Evolutionary conservation across 2,888 invertebrate genomes (phyloP), one percentile per base, ranked within the genome.

Genomic region (Slavum lentiscoides): DNA sequence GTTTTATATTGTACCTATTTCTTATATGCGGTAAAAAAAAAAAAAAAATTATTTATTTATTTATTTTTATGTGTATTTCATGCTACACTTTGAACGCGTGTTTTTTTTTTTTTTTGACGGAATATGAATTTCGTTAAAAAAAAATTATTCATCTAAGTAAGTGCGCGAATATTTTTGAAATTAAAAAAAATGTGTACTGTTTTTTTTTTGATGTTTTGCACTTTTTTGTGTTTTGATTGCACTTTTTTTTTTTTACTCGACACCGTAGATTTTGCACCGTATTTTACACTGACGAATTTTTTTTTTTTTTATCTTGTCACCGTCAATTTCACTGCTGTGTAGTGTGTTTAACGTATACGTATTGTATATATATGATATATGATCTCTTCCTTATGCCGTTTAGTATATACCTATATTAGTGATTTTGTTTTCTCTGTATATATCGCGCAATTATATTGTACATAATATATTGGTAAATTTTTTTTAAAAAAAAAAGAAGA

Each of bases 161-260:
- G 80, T 80, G 69, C 72, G 80, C 80, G 72, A 72, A 55, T 80
- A 64, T 80, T 80, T 70, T 80, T 15, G 67, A 68, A 59, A 53
- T 80, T 43, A 21, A 37, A 53, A 68, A 37, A 72, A 43, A 6
- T 80, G 72, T 80, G 39, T 39, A 75, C 74, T 73, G 39, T 75
- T 75, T 75, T 70, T 21, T 55, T 70, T 37, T 39, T 58, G 67
- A 58, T 55, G 72, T 80, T 68, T 75, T 80, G 80, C 80, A 80
- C 72, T 43, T 70, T 80, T 80, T 30, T 80, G 80, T 58, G 70
- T 80, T 80, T 80, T 80, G 80, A 80, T 80, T 80, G 80, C 80
- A 80, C 80, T 72, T 80, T 30, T 30, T 30, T 30, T 30, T 30
- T 30, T 30, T 30, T 30, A 30, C 30, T 30, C 30, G 30, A 30